Base-by-base conservation (phyloP, 1,140 invertebrate species). In the Pygmarrhopalites habei region DNA sequence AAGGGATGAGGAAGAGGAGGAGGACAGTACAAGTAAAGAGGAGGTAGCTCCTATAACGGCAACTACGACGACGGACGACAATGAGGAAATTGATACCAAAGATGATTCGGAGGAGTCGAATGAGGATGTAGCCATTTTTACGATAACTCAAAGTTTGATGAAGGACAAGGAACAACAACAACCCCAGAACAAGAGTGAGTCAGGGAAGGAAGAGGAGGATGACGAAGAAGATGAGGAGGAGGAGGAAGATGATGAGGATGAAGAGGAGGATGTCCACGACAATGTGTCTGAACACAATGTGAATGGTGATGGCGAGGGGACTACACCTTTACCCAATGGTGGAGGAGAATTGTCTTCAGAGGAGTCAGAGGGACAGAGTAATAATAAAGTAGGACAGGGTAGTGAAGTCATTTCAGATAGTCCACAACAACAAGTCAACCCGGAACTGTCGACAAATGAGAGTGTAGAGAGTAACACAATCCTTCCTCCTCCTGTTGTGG, bases 241-340 rank as follows among this genome's bases (percentile, higher is more conserved):
- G 44, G 30, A 47, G 19, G 49, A 71, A 66, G 58, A 43, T 25
- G 26, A 44, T 14, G 58, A 65, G 23, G 53, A 72, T 63, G 39
- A 25, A 19, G 30, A 32, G 14, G 57, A 65, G 43, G 51, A 68
- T 46, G 32, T 49, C 28, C 12, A 67, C 35, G 29, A 64, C 62
- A 29, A 15, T 29, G 19, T 7, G 12, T 15, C 43, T n/a, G 61
- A 70, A 56, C 75, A 77, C 55, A 57, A 76, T 39, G 57, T 75
- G n/a, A 77, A 78, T 47, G 78, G 77, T 67, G 82, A 83, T 71
- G 82, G 28, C 28, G 49, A 35, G 5, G 32, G 15, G 32, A 35
- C 5, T 35, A 35, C 32, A 7, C 5, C 15, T 35, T 17, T 25
- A 59, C 15, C 26, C 4, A 52, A 52, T 23, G 49, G 49, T 26